A percentile compares a stretch with the other conserved stretches of the same genome.
Conservation (phyloP, 92 coral and sea anemone species). For the Plumapathes pennacea region DNA sequence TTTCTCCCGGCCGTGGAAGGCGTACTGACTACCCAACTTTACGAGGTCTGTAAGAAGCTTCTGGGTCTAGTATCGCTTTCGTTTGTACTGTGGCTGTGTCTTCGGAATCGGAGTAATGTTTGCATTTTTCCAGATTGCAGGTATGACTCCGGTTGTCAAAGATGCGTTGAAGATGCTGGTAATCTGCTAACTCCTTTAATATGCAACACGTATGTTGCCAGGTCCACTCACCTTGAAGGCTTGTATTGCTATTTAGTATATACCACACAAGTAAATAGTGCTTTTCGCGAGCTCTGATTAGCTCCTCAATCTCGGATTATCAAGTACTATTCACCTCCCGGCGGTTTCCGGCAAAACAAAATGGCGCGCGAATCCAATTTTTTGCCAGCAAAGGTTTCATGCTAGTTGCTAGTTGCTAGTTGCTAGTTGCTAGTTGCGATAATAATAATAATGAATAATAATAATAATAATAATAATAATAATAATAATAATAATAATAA, state of each 20-base stretch:
- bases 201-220: conserved; percentile 34
- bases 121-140: conserved; percentile 13
- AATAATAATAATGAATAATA: too few species aligned
- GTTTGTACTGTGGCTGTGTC: conserved; percentile 6
- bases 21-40: conserved; percentile 11
- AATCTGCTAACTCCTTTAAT: conserved; percentile 17
- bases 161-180: conserved; percentile 29
- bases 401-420: too few species aligned
- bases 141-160: conserved; percentile 28
- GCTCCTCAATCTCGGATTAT: too few species aligned
- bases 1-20: conserved; percentile 15
- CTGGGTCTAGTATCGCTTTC: conserved; percentile 15
- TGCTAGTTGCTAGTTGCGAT: too few species aligned
- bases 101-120: conserved; percentile 25
- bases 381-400: too few species aligned
- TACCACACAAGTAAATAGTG: too few species aligned
- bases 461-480: too few species aligned
- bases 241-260: conserved; percentile 15
- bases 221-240: conserved; percentile 27
- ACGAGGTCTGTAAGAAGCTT: conserved; percentile 34
- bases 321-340: too few species aligned
- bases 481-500: too few species aligned
- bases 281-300: too few species aligned
- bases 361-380: too few species aligned
- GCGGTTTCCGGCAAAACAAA: too few species aligned